These are phyloP conservation scores for Coelopa frigida DNA, from an alignment of 1,140 invertebrate species.

Conservation along the genomic window DNA sequence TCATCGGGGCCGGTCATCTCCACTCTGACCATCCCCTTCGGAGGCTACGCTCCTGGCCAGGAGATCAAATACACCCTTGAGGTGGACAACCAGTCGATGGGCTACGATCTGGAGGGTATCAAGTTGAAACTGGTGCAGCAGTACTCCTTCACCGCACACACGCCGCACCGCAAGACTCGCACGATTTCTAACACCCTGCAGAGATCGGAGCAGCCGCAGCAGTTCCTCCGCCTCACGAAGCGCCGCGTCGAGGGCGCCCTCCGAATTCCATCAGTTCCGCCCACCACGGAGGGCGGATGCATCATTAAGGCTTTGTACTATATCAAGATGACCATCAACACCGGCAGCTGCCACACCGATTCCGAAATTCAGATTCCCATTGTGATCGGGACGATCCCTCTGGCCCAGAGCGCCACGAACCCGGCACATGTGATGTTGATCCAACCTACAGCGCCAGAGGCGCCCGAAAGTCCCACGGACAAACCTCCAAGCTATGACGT, in stretches of 20 bases:
- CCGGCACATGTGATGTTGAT: constrained; percentile 8
- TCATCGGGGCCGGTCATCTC: constrained; percentile 25
- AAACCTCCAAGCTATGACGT: constrained; percentile 30
- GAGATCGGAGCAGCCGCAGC: constrained; percentile 11
- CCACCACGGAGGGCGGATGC: constrained; percentile 40
- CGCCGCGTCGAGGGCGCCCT: constrained; percentile 20
- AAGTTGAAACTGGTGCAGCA: constrained; percentile 17
- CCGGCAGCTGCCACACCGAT: constrained; percentile 22
- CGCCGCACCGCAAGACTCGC: constrained; percentile 15
- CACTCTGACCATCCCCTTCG: constrained; percentile 28
- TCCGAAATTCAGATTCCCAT: constrained; percentile 21
- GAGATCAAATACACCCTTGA: constrained; percentile 22
- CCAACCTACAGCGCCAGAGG: neutral
- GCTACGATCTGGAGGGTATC: constrained; percentile 24
- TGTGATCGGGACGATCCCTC: constrained; percentile 27
- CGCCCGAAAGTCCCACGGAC: constrained; percentile 10
- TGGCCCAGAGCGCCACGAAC: constrained; percentile 24
- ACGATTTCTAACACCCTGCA: constrained; percentile 12
- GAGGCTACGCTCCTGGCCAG: constrained; percentile 35
- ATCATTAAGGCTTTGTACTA: constrained; percentile 22
- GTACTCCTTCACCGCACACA: constrained; percentile 17
- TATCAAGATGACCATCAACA: constrained; percentile 19
- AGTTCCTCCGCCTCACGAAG: constrained; percentile 22
- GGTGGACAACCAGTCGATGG: constrained; percentile 29
- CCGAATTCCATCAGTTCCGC: constrained; percentile 24